Base-by-base conservation (phyloP, 1,140 invertebrate genomes). In the Hyles euphorbiae region DNA sequence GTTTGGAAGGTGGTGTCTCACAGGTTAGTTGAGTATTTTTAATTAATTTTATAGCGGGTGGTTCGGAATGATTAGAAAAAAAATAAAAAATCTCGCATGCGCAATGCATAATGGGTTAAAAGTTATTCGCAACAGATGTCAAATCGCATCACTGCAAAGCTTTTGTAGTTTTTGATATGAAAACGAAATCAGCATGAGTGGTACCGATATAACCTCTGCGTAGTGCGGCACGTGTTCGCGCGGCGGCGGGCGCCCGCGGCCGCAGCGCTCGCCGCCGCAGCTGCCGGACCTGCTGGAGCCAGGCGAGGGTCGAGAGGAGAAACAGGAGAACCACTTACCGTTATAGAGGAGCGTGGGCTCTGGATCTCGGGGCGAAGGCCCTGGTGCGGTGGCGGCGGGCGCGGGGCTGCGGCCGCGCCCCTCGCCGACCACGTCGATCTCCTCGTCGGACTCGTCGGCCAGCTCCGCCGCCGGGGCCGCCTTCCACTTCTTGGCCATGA, bases 401-500 rank as follows among this genome's bases (percentile, higher is more conserved):
- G 86, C 81, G 63, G 90, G 84, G 74, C 89, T 88, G 53, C 90
- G 87, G 84, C 89, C 90, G 88, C 85, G 78, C 78, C 85, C 87
- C 78, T 88, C 84, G 57, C 84, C 85, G 57, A 95, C 95, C 72
- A 95, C 94, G 90, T 95, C 94, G 88, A 95, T 95, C 85, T 95
- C 94, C 89, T 95, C 95, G 57, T 96, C 94, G 62, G 95, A 94
- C 60, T 94, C 92, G 65, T 93, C 92, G 62, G 90, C 89, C 69
- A 93, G 91, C 80, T 94, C 93, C 75, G 92, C 92, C 93, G 94
- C 94, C 68, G 94, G 93, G 89, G 95, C 95, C 71, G 92, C 93
- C 92, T 96, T 96, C 95, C 95, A 96, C 91, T 96, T 96, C 89
- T 96, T 96, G 72, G 95, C 95, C 94, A 96, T 96, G 76, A 96